Base-by-base conservation (phyloP, 2,113 vertebrate genomes). In the Tympanuchus pallidicinctus region DNA sequence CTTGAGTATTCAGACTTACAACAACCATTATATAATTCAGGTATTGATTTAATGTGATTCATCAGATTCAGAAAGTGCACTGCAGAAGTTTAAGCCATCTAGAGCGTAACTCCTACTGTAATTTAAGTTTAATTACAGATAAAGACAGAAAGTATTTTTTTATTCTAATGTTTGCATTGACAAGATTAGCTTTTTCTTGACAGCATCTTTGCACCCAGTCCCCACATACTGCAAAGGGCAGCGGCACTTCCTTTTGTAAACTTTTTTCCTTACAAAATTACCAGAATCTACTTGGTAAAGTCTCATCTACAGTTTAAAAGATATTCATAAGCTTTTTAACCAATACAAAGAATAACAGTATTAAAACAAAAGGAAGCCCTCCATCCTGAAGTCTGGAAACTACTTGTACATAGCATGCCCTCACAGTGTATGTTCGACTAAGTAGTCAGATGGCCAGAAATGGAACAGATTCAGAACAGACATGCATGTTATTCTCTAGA, bases 81-180 rank as follows among this genome's bases (percentile, higher is more conserved):
- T 43, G 61, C 13, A 86, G 64, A 86, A 67, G 57, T 72, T 77
- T 27, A 88, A 86, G 61, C 88, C 90, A 93, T 78, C 82, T 96
- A 93, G 82, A 90, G 11, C 40, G 47, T 34, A 90, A 86, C 71
- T 40, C 74, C n/a, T 52, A 56, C 48, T 48, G 30, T 66, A 61
- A 88, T 78, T 90, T 64, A 67, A 78, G 73, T 47, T 88, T 90
- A 71, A 80, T 72, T 86, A 93, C 6, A 11, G 47, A 77, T 43
- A 91, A 90, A 4, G 11, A 74, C 42, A 67, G 30, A 73, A 82
- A 93, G 82, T 74, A 88, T 78, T 94, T 84, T 72, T 72, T n/a
- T 63, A 85, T 20, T 80, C 10, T 38, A 45, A 88, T 24, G 11
- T 75, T 81, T 69, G 30, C 32, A 57, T 24, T 83, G 81, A 66